Percentiles rank a stretch among this genome's conserved stretches.
Evolutionary conservation across 2,888 invertebrate genomes (phyloP).

Genomic region (Aleiodes testaceus): DNA sequence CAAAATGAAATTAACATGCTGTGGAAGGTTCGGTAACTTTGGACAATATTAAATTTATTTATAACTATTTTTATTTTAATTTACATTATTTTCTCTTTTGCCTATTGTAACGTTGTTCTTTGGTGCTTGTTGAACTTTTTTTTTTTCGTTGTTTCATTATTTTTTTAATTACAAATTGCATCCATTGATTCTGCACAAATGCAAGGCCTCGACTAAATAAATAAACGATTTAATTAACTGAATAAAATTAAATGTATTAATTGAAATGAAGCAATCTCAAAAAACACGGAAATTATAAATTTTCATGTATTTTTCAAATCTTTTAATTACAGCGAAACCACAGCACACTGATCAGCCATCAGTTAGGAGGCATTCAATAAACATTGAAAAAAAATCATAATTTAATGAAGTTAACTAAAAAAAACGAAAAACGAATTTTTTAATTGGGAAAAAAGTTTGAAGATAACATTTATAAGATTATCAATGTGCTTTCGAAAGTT

Average conservation of each 20-base stretch:
- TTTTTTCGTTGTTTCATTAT: slow-evolving; percentile 32
- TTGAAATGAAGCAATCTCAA: slow-evolving; percentile 31
- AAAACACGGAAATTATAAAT: slow-evolving; percentile 41
- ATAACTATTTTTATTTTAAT: slow-evolving; percentile 18
- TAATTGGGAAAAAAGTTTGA: background rate
- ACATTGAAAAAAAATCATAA: slow-evolving; percentile 46
- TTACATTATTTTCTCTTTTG: slow-evolving; percentile 11
- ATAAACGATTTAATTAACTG: slow-evolving; percentile 25
- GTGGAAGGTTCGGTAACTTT: slow-evolving; percentile 46
- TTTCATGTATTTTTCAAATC: slow-evolving; percentile 27
- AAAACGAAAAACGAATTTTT: background rate
- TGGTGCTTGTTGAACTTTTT: slow-evolving; percentile 47
- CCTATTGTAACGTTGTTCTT: slow-evolving; percentile 26
- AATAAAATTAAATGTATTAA: slow-evolving; percentile 26
- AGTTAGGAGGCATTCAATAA: slow-evolving; percentile 64
- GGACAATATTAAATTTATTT: slow-evolving; percentile 39
- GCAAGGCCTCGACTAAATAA: slow-evolving; percentile 31
- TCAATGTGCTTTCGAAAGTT: slow-evolving; percentile 26
- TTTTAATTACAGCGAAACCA: slow-evolving; percentile 72
- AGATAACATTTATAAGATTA: background rate
- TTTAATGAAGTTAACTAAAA: slow-evolving; percentile 12
- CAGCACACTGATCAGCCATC: slow-evolving; percentile 72
- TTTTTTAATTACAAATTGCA: slow-evolving; percentile 16
- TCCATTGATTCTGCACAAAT: slow-evolving; percentile 28
- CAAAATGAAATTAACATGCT: background rate